Base-by-base conservation (phyloP, 1,140 invertebrate species). In the Drosophila hydei region DNA sequence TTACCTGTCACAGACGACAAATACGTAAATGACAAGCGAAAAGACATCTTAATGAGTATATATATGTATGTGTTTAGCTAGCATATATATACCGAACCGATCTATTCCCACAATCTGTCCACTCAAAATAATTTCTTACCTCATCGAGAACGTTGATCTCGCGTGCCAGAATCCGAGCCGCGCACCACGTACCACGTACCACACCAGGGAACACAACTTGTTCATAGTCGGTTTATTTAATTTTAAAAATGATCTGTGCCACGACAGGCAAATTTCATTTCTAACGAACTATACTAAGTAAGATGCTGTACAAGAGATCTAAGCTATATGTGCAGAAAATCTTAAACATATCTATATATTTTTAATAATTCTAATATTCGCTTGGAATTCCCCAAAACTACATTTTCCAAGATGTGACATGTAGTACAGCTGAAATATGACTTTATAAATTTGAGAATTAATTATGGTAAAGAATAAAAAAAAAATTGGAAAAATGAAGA, bases 81-180 rank as follows among this genome's bases (percentile, higher is more conserved):
- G n/a, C n/a, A n/a, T n/a, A n/a, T n/a, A 27, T 27, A 48, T 27
- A 21, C 23, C 30, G 6, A 12, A 21, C 30, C 18, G 30, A 52
- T 52, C 21, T 69, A 16, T 64, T 19, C 52, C 33, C 43, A 40
- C 18, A 50, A n/a, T 23, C 27, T 25, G 23, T 30, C 21, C 14
- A 38, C 38, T 67, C 27, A 59, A 65, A 72, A 72, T 72, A 67
- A 72, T 54, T 33, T 72, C 69, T 72, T 72, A 72, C 69, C 69
- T 72, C 69, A 72, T 65, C 69, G 47, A 45, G 27, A 72, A 59
- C 50, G 36, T 56, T 58, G 61, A 65, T 71, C 68, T 64, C 68
- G 63, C 69, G 69, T 72, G 69, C 69, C 69, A 67, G 62, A 51
- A 65, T 21, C 33, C 47, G 52, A 58, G 30, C 12, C 61, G 51